Evolutionary conservation across 2,113 vertebrate genomes (phyloP).

Genomic region (Spilogale gracilis): DNA sequence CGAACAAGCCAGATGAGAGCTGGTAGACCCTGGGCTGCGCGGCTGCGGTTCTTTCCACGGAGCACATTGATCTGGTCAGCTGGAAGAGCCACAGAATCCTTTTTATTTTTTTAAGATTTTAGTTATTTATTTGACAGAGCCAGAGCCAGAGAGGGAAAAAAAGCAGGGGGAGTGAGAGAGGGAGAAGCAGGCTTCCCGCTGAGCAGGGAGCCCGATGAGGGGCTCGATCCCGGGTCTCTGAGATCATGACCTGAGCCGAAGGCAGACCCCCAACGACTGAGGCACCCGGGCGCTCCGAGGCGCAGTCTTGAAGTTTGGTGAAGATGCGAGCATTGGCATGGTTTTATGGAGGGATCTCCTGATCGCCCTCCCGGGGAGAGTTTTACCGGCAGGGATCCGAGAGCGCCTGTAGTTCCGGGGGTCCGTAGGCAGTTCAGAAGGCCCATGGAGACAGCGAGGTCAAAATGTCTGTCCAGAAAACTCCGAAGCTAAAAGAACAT

Average conservation of each 20-base stretch:
- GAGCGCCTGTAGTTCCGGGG: constrained; percentile 93
- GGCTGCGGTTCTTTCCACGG: constrained; percentile 94
- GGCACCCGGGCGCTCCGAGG: too few species aligned
- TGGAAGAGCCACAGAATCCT: constrained; percentile 92
- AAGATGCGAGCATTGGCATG: constrained; percentile 93
- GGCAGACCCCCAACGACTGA: too few species aligned
- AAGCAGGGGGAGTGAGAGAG: too few species aligned
- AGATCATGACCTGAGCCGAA: too few species aligned
- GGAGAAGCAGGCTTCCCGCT: too few species aligned
- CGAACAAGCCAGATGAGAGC: constrained; percentile 94
- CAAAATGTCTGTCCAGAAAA: constrained; percentile 95
- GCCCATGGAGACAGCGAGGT: constrained; percentile 90
- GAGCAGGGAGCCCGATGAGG: too few species aligned
- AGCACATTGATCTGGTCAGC: constrained; percentile 94
- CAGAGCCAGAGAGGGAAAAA: too few species aligned
- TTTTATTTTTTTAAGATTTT: too few species aligned
- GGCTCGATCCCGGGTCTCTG: too few species aligned
- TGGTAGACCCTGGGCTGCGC: constrained; percentile 93
- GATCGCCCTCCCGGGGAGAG: constrained; percentile 92
- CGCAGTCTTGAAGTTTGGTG: constrained; percentile 90
- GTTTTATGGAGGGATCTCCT: constrained; percentile 93
- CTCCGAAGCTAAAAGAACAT: constrained; percentile 94
- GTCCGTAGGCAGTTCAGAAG: constrained; percentile 94
- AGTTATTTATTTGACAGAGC: too few species aligned
- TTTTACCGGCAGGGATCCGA: constrained; percentile 94